These are phyloP conservation scores for Samia ricini DNA, from an alignment of 1,140 invertebrate species.

Conservation along the genomic window DNA sequence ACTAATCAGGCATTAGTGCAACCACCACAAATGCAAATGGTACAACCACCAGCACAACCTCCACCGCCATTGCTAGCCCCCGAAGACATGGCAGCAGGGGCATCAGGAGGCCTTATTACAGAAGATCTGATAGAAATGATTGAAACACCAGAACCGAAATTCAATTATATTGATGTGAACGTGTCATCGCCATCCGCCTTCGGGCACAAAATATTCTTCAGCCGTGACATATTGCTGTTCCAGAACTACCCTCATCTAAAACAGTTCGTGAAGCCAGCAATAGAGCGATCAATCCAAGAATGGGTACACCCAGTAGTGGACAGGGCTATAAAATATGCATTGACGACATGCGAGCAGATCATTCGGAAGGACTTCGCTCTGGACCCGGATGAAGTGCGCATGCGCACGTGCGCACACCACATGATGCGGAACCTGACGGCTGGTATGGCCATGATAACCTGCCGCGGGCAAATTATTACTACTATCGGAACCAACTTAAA, in stretches of 20 bases:
- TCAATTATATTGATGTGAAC: conserved; percentile 93
- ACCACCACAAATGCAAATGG: conserved; percentile 64
- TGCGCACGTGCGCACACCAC: too few relatives aligned
- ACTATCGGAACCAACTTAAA: conserved; percentile 94
- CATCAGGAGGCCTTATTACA: conserved; percentile 65
- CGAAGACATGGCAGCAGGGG: conserved; percentile 59
- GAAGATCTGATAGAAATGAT: conserved; percentile 73
- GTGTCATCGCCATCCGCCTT: conserved; percentile 87
- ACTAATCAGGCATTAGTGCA: conserved; percentile 55
- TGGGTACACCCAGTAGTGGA: too few relatives aligned
- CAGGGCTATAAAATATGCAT: too few relatives aligned
- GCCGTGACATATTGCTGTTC: conserved; percentile 88
- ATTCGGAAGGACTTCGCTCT: too few relatives aligned
- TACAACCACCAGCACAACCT: conserved; percentile 57
- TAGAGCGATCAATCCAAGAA: conserved; percentile 89
- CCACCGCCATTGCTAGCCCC: conserved; percentile 60
- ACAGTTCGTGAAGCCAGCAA: conserved; percentile 89
- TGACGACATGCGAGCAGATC: too few relatives aligned
- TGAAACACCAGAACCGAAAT: conserved; percentile 88
- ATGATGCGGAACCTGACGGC: too few relatives aligned
- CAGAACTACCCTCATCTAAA: conserved; percentile 94
- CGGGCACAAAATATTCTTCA: conserved; percentile 89
- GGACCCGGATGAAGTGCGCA: too few relatives aligned
- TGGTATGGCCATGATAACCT: conserved; percentile 46
- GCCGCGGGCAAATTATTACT: conserved; percentile 92